Evolutionary conservation across 2,113 vertebrate species (phyloP), one percentile per base, ranked within the genome.

Genomic region (Pangasianodon hypophthalmus): DNA sequence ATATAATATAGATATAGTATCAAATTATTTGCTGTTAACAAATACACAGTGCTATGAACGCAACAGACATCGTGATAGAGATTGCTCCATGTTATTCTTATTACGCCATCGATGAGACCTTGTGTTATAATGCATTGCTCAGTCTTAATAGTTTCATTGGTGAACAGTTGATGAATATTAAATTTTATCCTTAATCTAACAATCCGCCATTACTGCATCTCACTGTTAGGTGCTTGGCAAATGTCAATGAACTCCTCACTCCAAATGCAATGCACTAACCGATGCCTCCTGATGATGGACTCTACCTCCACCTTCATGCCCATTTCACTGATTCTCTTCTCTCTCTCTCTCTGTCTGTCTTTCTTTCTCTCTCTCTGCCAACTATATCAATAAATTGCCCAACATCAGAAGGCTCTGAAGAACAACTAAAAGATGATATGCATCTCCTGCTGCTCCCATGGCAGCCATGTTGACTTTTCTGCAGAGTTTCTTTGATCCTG

Each of bases 371-470:
- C 94, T 93, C 93, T 93, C 90, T 54, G 93, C 92, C 93, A 95
- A 96, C 95, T 95, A 96, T 95, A 95, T 95, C 95, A 95, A 95
- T 95, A 94, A 94, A 94, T 95, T 92, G 94, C 92, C 93, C 93
- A 90, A 95, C 94, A 94, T 95, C 94, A 95, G 94, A 96, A 93
- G 91, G 90, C 93, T 92, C 93, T 83, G 44, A 84, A 95, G 94
- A 94, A 93, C 92, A 94, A 95, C 94, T 95, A 95, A 95, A 95
- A 96, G 95, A 96, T 96, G 91, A 95, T 96, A 95, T 95, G 95
- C 95, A 95, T 96, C 95, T 96, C 95, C 95, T 95, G 95, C 96
- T 95, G 95, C 95, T 96, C 96, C 96, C 96, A 95, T 95, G 95
- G 96, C 95, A 96, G 95, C 95, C 92, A 92, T 93, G 94, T 96